phyloP scores from a whole-genome alignment of 2,797 vertebrate genomes.

The Antennarius maculatus region DNA sequence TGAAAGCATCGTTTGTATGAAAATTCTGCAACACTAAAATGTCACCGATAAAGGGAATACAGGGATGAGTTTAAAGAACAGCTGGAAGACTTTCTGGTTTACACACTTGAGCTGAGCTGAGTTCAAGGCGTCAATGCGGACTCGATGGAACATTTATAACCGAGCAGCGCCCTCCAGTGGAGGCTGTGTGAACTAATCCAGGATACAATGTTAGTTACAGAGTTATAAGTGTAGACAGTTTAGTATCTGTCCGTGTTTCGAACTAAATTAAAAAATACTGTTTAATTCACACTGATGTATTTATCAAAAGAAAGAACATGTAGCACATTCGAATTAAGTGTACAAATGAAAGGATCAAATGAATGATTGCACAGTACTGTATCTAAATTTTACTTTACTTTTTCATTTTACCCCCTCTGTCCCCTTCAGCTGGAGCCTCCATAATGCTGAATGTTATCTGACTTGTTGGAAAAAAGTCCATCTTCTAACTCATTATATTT shows the following conservation, averaged over 20 bases:
- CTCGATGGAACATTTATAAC: conserved; percentile 57
- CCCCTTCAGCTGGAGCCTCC: background rate
- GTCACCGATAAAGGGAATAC: background rate
- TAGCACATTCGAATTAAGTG: no score
- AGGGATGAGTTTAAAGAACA: conserved; percentile 13
- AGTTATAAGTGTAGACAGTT: no score
- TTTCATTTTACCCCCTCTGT: no score
- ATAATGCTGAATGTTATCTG: conserved; percentile 7
- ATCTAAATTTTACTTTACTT: no score
- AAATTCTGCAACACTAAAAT: conserved; percentile 9
- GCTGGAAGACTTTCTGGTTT: conserved; percentile 4
- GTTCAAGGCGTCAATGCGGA: background rate
- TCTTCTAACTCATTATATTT: conserved; percentile 38
- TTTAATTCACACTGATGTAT: no score
- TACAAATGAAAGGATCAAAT: no score
- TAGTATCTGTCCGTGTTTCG: no score
- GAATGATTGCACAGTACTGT: no score
- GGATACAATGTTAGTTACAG: background rate
- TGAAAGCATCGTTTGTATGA: background rate
- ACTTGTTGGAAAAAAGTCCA: conserved; percentile 5
- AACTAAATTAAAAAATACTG: no score
- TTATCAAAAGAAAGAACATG: no score
- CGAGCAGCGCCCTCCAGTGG: conserved; percentile 77
- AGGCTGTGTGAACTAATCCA: background rate
- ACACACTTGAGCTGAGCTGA: conserved; percentile 16